A percentile compares a stretch with the other conserved stretches of the same genome.
phyloP scores from a whole-genome alignment of 2,797 vertebrate genomes.

The Somateria mollissima region DNA sequence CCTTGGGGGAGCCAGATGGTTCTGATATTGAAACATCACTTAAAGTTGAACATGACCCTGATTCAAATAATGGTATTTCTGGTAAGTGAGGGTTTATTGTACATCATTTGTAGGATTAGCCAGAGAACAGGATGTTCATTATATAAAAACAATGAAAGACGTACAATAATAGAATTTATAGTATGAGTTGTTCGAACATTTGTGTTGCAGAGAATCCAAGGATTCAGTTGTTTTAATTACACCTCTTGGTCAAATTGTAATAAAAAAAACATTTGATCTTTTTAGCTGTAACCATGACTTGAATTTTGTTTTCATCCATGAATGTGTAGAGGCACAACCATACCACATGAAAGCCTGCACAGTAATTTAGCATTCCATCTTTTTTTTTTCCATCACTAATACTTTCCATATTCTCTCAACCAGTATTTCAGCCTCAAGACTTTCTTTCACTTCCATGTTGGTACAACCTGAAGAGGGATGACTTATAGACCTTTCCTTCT shows the following conservation, averaged over 20 bases:
- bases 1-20: conserved; percentile 40
- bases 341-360: conserved; percentile 30
- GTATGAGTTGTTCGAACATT: not conserved
- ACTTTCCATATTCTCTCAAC: conserved; percentile 28
- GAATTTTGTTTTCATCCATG: conserved; percentile 22
- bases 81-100: not conserved
- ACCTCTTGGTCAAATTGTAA: conserved; percentile 6
- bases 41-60: not conserved
- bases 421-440: not conserved
- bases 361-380: not conserved
- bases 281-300: conserved; percentile 16
- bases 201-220: not conserved
- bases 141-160: not conserved
- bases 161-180: not conserved
- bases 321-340: not conserved
- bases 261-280: not conserved
- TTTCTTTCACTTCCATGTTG: not conserved
- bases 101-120: not conserved
- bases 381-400: conserved; percentile 1
- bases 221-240: conserved; percentile 2
- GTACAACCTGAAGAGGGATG: not conserved
- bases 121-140: not conserved
- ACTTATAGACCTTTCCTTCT: not conserved
- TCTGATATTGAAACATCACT: conserved; percentile 20
- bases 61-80: conserved; percentile 35